Conservation (phyloP, 2,888 invertebrate species). For the Agrenia bidenticulata region DNA sequence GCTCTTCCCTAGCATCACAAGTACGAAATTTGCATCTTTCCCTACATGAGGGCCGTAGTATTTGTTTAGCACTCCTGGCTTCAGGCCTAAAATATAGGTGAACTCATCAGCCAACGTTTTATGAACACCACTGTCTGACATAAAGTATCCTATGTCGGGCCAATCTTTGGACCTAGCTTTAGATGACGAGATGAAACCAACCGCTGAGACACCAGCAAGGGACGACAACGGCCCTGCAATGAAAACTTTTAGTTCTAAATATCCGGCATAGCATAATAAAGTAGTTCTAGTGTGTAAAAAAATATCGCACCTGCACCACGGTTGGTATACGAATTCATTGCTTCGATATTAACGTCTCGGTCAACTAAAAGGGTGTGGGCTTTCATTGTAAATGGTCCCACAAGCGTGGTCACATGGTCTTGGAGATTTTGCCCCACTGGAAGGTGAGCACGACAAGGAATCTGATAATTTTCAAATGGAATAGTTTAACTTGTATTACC, state of each 20-base stretch:
- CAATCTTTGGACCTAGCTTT: constrained; percentile 27
- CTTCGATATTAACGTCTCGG: constrained; percentile 40
- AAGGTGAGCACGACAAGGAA: constrained; percentile 35
- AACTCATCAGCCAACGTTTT: constrained; percentile 36
- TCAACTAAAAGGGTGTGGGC: constrained; percentile 37
- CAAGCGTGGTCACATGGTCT: constrained; percentile 36
- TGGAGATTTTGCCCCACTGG: constrained; percentile 47
- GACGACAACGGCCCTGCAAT: constrained; percentile 42
- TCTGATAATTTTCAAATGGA: constrained; percentile 7
- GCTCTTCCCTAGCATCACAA: constrained; percentile 35
- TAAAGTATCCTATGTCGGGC: constrained; percentile 46
- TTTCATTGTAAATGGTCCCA: constrained; percentile 41
- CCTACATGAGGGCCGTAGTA: constrained; percentile 43
- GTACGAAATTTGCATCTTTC: constrained; percentile 41
- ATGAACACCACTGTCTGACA: constrained; percentile 39
- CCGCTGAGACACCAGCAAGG: constrained; percentile 43
- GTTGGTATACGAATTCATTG: constrained; percentile 36
- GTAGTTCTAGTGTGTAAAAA: neutral
- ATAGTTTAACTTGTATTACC: neutral
- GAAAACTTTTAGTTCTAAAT: neutral
- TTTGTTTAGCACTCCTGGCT: constrained; percentile 32
- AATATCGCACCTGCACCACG: constrained; percentile 26
- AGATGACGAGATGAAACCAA: constrained; percentile 41
- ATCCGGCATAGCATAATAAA: neutral
- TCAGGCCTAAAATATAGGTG: constrained; percentile 33